Evolutionary conservation across 2,888 invertebrate species (phyloP), one percentile per base, ranked within the genome.

Genomic region (Zhengitettix transpicula): DNA sequence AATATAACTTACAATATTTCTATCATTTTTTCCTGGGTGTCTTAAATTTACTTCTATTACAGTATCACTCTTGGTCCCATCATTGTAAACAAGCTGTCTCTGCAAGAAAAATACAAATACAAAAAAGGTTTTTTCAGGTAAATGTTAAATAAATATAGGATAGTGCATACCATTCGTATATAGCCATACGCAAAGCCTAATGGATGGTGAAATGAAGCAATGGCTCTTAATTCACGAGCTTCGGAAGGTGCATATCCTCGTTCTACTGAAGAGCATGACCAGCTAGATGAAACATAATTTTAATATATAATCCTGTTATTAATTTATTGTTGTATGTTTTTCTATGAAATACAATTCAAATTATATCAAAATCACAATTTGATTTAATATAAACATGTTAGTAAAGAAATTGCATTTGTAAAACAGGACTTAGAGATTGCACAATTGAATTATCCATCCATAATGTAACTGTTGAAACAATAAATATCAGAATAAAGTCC

Each of bases 141-240:
- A 12, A n/a, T 15, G 8, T 47, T 12, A 47, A 47, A 68, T 28
- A 28, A 28, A 28, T 5, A 28, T 28, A 28, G 28, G 28, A 28
- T 28, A 28, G 2, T 28, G 2, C 73, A 70, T 73, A 85, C 84
- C 85, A 95, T 82, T 71, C 87, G 80, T 58, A 96, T 77, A 70
- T 89, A 91, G 7, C 96, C 95, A 72, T 80, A 83, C 1, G 91
- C 89, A 72, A 83, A 89, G 0, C 93, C 90, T 15, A 80, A 77
- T 0, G 91, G 90, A 77, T 93, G 89, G 75, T 94, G 92, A 73
- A 96, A 96, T 0, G 90, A 91, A 1, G 92, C 94, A 62, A 92
- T 87, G 3, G 84, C 94, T 60, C 89, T 79, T 55, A 91, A 76
- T 75, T 94, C 91, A 44, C 88, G 77, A 0, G 90, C 92, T 70